These are phyloP conservation scores for Schlechtendalia chinensis DNA, from an alignment of 1,140 invertebrate species.

Conservation along the genomic window DNA sequence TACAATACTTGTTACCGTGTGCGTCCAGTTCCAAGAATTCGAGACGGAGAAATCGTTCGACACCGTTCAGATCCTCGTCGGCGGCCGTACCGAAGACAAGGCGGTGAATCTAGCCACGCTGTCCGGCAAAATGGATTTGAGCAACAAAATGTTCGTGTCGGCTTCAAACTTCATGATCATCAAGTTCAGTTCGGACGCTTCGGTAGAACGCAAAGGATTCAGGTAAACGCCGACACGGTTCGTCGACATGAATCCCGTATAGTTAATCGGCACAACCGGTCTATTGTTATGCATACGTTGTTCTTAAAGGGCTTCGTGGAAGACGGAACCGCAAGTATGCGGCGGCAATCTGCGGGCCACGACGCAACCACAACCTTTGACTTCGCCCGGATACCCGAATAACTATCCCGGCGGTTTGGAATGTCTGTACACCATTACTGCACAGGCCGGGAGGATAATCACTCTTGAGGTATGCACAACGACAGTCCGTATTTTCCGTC, in stretches of 20 bases:
- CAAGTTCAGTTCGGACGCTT: conserved; percentile 90
- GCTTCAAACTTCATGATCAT: conserved; percentile 98
- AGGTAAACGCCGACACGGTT: conserved; percentile 56
- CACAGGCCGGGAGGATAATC: conserved; percentile 82
- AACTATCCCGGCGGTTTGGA: conserved; percentile 91
- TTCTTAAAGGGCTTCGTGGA: conserved; percentile 75
- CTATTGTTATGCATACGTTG: not conserved
- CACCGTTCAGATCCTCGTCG: conserved; percentile 91
- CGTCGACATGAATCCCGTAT: too few species aligned
- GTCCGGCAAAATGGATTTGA: conserved; percentile 82
- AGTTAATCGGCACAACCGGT: too few species aligned
- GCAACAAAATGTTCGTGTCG: conserved; percentile 82
- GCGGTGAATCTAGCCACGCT: conserved; percentile 86
- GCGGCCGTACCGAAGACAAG: conserved; percentile 91
- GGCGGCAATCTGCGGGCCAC: conserved; percentile 80
- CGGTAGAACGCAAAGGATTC: conserved; percentile 92
- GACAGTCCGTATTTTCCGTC: not conserved
- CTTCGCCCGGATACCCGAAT: conserved; percentile 86
- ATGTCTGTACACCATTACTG: conserved; percentile 87
- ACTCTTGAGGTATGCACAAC: conserved; percentile 69
- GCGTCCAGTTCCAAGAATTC: conserved; percentile 87
- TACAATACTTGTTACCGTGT: too few species aligned
- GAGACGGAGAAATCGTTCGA: conserved; percentile 95
- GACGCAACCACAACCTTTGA: conserved; percentile 77
- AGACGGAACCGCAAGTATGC: conserved; percentile 86